Base-by-base conservation (phyloP, 2,113 vertebrate species). In the Siniperca chuatsi region DNA sequence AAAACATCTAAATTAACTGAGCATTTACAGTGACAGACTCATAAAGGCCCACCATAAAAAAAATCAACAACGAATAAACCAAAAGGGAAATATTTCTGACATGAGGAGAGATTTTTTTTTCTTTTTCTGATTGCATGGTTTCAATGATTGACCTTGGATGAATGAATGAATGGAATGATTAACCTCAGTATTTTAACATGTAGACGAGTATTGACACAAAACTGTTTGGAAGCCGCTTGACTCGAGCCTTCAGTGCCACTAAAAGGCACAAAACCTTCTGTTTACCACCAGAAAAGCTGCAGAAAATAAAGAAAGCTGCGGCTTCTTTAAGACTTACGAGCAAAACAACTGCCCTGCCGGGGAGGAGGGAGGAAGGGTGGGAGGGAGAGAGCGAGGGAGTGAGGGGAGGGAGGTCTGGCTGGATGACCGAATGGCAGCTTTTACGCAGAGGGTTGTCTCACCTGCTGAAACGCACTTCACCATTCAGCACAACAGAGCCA, bases 241-340 rank as follows among this genome's bases (percentile, higher is more conserved):
- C 58, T 12, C 2, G 52, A 29, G 15, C 46, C 23, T 35, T 6
- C 15, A n/a, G 79, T 76, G 0, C 13, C 67, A 62, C 18, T 85
- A 81, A 88, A 85, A 85, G 84, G 62, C 72, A 12, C 65, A 74
- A 75, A 75, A 10, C 4, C 78, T 33, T 40, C 54, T 0, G 2
- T 78, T 80, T 16, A 40, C 33, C 6, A 13, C 29, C 65, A 46
- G 62, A 50, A 69, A 79, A 81, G 50, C 74, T 77, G 69, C 60
- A 68, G 13, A 25, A 69, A 75, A 80, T 42, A 91, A 78, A 79
- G 44, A 81, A 60, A 79, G 92, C 84, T 87, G 93, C 95, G 92
- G 95, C 83, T 90, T 93, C 96, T 96, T 96, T 96, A 96, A 96
- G 95, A 94, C 90, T 90, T 69, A 81, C 69, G 85, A 90, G 90